A percentile compares a stretch with the other conserved stretches of the same genome.
phyloP scores from a whole-genome alignment of 1,140 invertebrate species.

The Solenopsis invicta region DNA sequence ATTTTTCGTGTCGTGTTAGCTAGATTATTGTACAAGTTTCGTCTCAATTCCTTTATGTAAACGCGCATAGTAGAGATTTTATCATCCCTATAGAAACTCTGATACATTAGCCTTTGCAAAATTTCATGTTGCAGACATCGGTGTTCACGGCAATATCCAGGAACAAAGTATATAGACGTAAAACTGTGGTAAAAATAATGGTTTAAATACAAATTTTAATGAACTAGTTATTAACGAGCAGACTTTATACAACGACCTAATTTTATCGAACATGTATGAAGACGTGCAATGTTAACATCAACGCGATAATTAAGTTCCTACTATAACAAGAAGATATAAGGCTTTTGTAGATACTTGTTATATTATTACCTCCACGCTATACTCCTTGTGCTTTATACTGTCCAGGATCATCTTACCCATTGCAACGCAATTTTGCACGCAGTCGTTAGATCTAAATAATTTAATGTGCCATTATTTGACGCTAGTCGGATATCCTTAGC shows the following conservation, averaged over 20 bases:
- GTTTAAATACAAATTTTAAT: background rate
- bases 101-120: background rate
- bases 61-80: background rate
- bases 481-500: background rate
- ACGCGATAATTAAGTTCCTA: too few species aligned
- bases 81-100: background rate
- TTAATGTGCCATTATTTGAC: conserved; percentile 18
- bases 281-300: background rate
- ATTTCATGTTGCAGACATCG: background rate
- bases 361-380: background rate
- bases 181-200: background rate
- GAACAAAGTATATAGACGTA: too few species aligned
- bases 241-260: background rate
- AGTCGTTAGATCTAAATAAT: conserved; percentile 27
- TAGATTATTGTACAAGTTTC: too few species aligned
- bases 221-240: background rate
- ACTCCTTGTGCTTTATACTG: background rate
- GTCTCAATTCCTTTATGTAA: background rate
- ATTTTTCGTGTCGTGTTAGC: too few species aligned
- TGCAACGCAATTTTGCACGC: conserved; percentile 12
- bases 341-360: background rate
- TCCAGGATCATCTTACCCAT: conserved; percentile 25
- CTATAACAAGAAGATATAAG: background rate
- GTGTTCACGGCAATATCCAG: background rate
- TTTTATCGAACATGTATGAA: background rate